Conservation (phyloP, 1,140 invertebrate species). For the Drosophila suzukii region DNA sequence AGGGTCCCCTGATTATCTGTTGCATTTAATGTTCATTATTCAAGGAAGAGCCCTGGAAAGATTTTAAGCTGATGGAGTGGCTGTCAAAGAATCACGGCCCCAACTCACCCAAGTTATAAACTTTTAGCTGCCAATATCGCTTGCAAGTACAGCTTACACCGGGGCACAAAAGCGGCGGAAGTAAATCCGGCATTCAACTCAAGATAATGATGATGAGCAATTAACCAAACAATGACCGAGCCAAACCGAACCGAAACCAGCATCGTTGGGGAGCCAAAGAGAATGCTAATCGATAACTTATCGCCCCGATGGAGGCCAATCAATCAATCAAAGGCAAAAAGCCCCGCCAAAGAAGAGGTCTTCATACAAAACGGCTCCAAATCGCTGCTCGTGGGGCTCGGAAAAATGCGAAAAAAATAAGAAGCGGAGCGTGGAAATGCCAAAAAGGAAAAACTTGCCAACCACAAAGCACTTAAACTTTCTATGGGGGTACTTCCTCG, state of each 20-base stretch:
- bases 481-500: slow-evolving; percentile 57
- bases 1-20: too few relatives aligned
- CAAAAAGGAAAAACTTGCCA: slow-evolving; percentile 49
- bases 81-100: too few relatives aligned
- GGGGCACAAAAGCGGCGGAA: slow-evolving; percentile 1
- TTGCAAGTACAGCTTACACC: slow-evolving; percentile 13
- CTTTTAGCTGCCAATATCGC: slow-evolving; percentile 14
- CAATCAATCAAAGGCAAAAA: slow-evolving; percentile 63
- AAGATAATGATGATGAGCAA: slow-evolving; percentile 48
- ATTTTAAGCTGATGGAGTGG: too few relatives aligned
- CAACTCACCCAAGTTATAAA: not conserved
- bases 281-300: slow-evolving; percentile 72
- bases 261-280: slow-evolving; percentile 19
- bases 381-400: slow-evolving; percentile 21
- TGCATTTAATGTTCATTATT: too few relatives aligned
- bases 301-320: slow-evolving; percentile 60
- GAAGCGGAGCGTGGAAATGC: slow-evolving; percentile 6
- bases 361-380: slow-evolving; percentile 43
- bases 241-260: not conserved
- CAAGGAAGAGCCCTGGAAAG: too few relatives aligned
- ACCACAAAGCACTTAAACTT: slow-evolving; percentile 79
- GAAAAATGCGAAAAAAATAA: slow-evolving; percentile 20
- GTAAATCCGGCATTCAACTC: slow-evolving; percentile 20
- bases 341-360: slow-evolving; percentile 17
- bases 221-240: slow-evolving; percentile 46